Conservation (phyloP, 2,113 vertebrate species). For the Lasiurus borealis region DNA sequence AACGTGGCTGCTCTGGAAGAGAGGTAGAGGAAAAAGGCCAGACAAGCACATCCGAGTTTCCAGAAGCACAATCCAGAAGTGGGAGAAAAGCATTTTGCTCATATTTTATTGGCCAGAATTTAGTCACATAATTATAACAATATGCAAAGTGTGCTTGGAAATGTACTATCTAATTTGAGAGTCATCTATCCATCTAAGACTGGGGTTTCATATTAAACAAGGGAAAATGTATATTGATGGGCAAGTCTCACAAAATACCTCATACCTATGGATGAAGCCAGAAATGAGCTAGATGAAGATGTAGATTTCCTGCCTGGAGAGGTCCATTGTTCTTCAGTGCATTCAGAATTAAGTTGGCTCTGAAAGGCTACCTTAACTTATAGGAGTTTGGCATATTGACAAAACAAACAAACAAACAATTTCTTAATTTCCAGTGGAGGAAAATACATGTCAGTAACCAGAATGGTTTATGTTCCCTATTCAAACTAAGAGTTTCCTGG, state of each 20-base stretch:
- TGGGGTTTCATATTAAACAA: neutral
- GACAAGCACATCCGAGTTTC: neutral
- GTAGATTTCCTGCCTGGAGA: neutral
- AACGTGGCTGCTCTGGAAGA: neutral
- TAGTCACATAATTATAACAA: neutral
- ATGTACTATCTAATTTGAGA: neutral
- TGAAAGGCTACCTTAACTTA: conserved; percentile 20
- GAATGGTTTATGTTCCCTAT: neutral
- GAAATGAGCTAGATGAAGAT: neutral
- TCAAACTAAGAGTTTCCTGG: neutral
- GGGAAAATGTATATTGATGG: neutral
- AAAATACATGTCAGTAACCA: neutral
- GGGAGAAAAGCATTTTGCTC: conserved; percentile 10
- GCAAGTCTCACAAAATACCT: neutral
- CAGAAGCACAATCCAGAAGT: neutral
- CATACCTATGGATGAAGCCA: neutral
- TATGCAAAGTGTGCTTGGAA: neutral
- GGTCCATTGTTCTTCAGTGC: neutral
- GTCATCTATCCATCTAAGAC: neutral
- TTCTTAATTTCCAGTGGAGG: neutral
- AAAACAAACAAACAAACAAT: neutral
- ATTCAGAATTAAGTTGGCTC: neutral
- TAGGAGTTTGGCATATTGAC: neutral
- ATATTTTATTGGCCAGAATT: neutral
- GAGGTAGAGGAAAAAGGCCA: neutral